A percentile compares a stretch with the other conserved stretches of the same genome.
phyloP scores from a whole-genome alignment of 2,113 vertebrate genomes.

The Ondatra zibethicus region DNA sequence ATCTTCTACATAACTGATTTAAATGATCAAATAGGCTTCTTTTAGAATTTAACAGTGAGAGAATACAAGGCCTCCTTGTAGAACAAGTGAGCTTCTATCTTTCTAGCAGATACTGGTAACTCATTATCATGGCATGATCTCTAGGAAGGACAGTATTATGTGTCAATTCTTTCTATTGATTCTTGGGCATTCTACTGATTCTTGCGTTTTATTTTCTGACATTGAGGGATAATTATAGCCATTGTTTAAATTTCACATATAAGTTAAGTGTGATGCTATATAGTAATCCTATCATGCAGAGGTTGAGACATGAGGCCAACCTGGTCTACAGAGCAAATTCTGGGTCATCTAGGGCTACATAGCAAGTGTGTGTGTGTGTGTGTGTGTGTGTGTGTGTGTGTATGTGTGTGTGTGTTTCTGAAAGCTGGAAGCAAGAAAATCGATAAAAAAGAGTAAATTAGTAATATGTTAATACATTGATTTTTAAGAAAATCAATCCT shows the following conservation, averaged over 20 bases:
- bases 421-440: not conserved
- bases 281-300: not conserved
- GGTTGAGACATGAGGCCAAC: not conserved
- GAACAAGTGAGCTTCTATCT: not conserved
- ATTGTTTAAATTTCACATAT: not conserved
- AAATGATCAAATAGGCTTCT: not conserved
- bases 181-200: not conserved
- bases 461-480: not conserved
- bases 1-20: not conserved
- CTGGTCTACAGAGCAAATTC: not conserved
- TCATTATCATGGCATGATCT: not conserved
- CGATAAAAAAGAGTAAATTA: not conserved
- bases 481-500: not conserved
- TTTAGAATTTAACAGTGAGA: not conserved
- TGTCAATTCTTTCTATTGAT: not conserved
- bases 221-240: not conserved
- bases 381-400: not conserved
- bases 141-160: not conserved
- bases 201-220: not conserved
- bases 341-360: too few relatives aligned
- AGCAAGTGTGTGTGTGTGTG: not conserved
- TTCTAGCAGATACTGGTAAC: not conserved
- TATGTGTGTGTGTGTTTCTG: not conserved
- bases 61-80: not conserved
- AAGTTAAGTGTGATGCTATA: not conserved